phyloP scores from a whole-genome alignment of 2,113 vertebrate genomes.

The Eleginops maclovinus region DNA sequence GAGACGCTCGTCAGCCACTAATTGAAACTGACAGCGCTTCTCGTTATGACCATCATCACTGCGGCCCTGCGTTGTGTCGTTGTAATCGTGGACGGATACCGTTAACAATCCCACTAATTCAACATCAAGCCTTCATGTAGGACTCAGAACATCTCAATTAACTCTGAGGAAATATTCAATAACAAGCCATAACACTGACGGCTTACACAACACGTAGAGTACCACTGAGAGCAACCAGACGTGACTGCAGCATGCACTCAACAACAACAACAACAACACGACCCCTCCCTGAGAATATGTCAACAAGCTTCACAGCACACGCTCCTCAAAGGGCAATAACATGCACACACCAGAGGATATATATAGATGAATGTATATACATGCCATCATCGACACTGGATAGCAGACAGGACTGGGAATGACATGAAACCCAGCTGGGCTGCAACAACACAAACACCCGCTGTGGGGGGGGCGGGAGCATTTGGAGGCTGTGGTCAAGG shows the following conservation, averaged over 20 bases:
- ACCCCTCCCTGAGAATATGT: neutral
- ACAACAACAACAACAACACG: neutral
- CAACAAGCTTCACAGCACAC: neutral
- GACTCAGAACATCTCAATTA: neutral
- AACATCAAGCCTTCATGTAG: neutral
- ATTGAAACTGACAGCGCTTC: constrained; percentile 27
- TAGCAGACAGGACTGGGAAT: neutral
- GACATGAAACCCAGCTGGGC: neutral
- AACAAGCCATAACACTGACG: neutral
- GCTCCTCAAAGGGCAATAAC: neutral
- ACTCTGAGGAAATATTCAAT: neutral
- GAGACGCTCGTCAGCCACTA: constrained; percentile 8
- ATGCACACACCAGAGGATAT: neutral
- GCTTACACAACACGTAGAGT: neutral
- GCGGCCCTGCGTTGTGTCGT: neutral
- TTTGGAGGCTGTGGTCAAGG: no score
- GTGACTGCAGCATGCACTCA: constrained; percentile 2
- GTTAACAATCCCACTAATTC: neutral
- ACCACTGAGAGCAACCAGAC: neutral
- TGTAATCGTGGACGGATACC: constrained; percentile 12
- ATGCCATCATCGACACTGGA: neutral
- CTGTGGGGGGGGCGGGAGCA: no score
- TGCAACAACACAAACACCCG: neutral
- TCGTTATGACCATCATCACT: neutral
- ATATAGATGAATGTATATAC: no score